Evolutionary conservation across 2,797 vertebrate species (phyloP).

Genomic region (Anolis apletophallus): DNA sequence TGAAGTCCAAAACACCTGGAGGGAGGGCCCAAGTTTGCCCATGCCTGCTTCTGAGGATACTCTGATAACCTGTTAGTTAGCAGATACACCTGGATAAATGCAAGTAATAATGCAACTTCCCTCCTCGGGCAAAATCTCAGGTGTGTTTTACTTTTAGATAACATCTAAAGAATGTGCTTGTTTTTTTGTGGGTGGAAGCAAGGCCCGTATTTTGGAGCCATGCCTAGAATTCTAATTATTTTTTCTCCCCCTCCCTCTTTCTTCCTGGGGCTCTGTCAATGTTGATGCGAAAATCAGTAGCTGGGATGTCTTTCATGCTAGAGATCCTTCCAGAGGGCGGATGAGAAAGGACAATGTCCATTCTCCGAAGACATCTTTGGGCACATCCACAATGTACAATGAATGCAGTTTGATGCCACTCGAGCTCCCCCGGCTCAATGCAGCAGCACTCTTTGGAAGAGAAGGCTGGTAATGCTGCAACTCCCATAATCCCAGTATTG

Average conservation of each 20-base stretch:
- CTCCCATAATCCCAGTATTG: too few species aligned
- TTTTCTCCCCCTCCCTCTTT: neutral
- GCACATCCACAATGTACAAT: too few species aligned
- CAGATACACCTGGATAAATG: neutral
- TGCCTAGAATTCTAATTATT: conserved; percentile 3
- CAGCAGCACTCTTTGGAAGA: too few species aligned
- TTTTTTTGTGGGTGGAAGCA: neutral
- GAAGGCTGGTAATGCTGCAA: too few species aligned
- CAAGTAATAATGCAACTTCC: neutral
- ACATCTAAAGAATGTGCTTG: neutral
- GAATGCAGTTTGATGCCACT: too few species aligned
- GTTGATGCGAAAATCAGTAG: neutral
- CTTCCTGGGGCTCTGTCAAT: neutral
- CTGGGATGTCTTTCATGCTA: too few species aligned
- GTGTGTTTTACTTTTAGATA: conserved; percentile 3
- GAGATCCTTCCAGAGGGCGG: neutral
- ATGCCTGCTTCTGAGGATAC: neutral
- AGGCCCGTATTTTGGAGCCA: neutral
- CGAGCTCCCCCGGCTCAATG: too few species aligned
- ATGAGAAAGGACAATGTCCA: neutral
- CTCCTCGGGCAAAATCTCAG: neutral
- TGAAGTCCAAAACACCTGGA: too few species aligned
- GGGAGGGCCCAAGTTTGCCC: too few species aligned
- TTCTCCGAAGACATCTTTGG: neutral
- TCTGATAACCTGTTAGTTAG: neutral